Conservation (phyloP, 1,140 invertebrate species). For the Dufourea novaeangliae region DNA sequence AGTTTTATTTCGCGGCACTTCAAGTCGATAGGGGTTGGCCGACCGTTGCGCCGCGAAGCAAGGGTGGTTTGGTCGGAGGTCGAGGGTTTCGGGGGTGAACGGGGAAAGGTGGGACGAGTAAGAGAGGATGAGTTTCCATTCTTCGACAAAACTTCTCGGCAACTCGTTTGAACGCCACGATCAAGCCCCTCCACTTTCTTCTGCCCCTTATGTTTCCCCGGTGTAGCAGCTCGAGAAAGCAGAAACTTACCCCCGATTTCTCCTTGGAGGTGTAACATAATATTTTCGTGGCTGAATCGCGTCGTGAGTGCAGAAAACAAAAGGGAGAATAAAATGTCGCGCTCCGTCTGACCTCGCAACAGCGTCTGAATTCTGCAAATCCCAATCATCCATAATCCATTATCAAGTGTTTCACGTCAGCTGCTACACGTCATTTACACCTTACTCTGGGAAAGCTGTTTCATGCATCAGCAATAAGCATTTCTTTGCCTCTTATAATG, state of each 20-base stretch:
- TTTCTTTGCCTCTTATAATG: too few relatives aligned
- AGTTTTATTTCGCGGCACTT: constrained; percentile 67
- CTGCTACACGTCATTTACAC: too few relatives aligned
- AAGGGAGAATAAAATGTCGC: constrained; percentile 14
- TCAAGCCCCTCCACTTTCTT: constrained; percentile 46
- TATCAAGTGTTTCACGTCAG: too few relatives aligned
- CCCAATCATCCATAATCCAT: too few relatives aligned
- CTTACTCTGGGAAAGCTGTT: too few relatives aligned
- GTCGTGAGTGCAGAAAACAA: neutral
- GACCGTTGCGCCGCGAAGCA: constrained; percentile 44
- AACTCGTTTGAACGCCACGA: constrained; percentile 69
- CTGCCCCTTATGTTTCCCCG: constrained; percentile 52
- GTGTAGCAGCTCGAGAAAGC: constrained; percentile 36
- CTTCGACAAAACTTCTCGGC: constrained; percentile 64
- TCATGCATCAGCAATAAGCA: too few relatives aligned
- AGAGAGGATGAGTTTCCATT: constrained; percentile 62
- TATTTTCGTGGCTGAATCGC: constrained; percentile 59
- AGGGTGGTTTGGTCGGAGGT: neutral
- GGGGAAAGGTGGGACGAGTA: constrained; percentile 22
- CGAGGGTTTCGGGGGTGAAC: neutral
- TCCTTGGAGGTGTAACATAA: constrained; percentile 60
- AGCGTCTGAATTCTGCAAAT: too few relatives aligned
- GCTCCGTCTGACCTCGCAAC: constrained; percentile 42
- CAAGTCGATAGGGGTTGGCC: constrained; percentile 48
- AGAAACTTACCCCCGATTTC: constrained; percentile 57